phyloP scores from a whole-genome alignment of 2,888 invertebrate genomes.

The Cerastis rubricosa region DNA sequence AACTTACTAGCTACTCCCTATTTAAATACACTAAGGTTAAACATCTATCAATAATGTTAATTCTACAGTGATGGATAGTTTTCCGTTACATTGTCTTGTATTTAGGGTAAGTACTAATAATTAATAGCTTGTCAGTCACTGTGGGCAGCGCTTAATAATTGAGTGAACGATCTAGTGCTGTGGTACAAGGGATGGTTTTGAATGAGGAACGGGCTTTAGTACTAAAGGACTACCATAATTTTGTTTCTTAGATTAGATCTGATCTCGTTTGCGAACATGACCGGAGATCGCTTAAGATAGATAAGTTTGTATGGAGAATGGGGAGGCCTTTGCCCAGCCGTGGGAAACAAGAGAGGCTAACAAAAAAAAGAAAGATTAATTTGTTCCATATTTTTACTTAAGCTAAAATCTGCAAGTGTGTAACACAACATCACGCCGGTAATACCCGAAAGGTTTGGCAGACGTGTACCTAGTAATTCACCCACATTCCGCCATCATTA shows the following conservation, averaged over 20 bases:
- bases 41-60: slow-evolving; percentile 55
- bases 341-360: no score
- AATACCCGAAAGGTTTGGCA: not conserved
- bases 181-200: slow-evolving; percentile 2
- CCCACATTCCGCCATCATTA: no score
- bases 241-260: not conserved
- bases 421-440: not conserved
- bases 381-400: not conserved
- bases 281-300: no score
- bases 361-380: no score
- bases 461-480: not conserved
- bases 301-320: no score
- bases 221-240: not conserved
- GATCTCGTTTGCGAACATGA: no score
- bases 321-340: no score
- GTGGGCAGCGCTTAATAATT: slow-evolving; percentile 53
- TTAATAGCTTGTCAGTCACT: slow-evolving; percentile 59
- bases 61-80: slow-evolving; percentile 57
- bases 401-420: not conserved
- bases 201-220: not conserved
- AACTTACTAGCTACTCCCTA: not conserved
- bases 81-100: slow-evolving; percentile 50
- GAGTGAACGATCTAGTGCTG: slow-evolving; percentile 40
- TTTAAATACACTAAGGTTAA: slow-evolving; percentile 21
- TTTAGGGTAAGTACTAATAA: slow-evolving; percentile 58